phyloP scores from a whole-genome alignment of 2,888 invertebrate species.

The Pandemis cinnamomeana region DNA sequence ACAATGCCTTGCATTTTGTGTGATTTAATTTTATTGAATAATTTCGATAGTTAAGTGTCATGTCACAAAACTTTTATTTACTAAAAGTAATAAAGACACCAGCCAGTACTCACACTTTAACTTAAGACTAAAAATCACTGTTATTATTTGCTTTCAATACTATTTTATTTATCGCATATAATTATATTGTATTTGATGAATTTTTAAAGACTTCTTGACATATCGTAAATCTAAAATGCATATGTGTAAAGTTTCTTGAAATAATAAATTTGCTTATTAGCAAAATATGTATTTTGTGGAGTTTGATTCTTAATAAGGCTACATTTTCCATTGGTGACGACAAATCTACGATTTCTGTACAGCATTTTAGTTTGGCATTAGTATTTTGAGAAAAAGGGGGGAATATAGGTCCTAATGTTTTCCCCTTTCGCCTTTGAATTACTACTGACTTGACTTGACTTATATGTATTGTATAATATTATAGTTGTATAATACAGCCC shows the following conservation, averaged over 20 bases:
- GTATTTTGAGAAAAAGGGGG: too few relatives aligned
- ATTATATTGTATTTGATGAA: conserved; percentile 61
- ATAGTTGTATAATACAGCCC: too few relatives aligned
- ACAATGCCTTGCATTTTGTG: conserved; percentile 21
- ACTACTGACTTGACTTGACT: too few relatives aligned
- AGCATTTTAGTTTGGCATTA: too few relatives aligned
- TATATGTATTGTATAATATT: too few relatives aligned
- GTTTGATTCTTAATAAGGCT: conserved; percentile 12
- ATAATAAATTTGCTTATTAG: conserved; percentile 80
- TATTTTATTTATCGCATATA: conserved; percentile 5
- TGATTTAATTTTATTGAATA: not conserved
- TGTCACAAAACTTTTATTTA: not conserved
- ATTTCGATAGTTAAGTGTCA: not conserved
- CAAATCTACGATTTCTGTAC: too few relatives aligned
- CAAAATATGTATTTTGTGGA: conserved; percentile 50
- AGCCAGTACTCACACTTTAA: not conserved
- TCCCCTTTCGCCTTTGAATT: too few relatives aligned
- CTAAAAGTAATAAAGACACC: not conserved
- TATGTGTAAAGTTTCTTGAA: conserved; percentile 75
- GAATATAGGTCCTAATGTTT: too few relatives aligned
- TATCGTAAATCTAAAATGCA: conserved; percentile 76
- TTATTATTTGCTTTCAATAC: not conserved
- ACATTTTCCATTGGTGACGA: too few relatives aligned
- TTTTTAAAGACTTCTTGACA: conserved; percentile 81
- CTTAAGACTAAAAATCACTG: conserved; percentile 1